phyloP scores from a whole-genome alignment of 2,888 invertebrate species.

The Nomada fabriciana region DNA sequence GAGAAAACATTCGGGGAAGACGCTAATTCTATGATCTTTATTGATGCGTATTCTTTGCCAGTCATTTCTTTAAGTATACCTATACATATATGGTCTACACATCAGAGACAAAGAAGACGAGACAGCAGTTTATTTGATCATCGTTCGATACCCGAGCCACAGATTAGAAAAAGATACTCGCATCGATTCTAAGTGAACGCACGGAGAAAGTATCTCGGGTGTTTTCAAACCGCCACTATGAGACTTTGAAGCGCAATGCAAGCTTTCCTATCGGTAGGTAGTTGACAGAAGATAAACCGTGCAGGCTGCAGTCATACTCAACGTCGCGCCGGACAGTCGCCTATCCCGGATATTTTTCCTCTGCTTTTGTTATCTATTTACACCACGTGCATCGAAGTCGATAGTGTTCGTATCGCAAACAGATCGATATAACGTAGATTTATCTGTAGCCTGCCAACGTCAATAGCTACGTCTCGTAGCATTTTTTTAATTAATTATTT shows the following conservation, averaged over 20 bases:
- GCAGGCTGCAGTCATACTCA: conserved; percentile 45
- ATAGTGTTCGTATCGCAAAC: conserved; percentile 40
- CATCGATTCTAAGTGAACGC: not conserved
- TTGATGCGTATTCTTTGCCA: too few species aligned
- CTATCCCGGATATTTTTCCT: conserved; percentile 47
- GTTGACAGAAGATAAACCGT: conserved; percentile 70
- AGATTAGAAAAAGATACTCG: not conserved
- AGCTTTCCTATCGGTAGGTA: conserved; percentile 59
- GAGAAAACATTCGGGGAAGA: too few species aligned
- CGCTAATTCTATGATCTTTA: too few species aligned
- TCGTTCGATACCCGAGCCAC: too few species aligned
- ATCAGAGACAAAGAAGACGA: too few species aligned
- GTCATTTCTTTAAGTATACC: too few species aligned
- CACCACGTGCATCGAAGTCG: conserved; percentile 58
- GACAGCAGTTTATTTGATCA: too few species aligned
- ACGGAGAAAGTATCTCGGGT: not conserved
- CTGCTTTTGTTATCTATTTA: conserved; percentile 68
- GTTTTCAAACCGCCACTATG: conserved; percentile 1
- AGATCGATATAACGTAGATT: conserved; percentile 43
- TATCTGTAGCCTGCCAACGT: conserved; percentile 2
- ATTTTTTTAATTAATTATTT: conserved; percentile 20
- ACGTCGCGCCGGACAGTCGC: conserved; percentile 62
- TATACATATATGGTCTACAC: too few species aligned
- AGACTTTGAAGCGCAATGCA: conserved; percentile 36
- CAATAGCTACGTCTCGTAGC: conserved; percentile 5